Base-by-base conservation (phyloP, 2,888 invertebrate species). In the Diachrysia chrysitis region DNA sequence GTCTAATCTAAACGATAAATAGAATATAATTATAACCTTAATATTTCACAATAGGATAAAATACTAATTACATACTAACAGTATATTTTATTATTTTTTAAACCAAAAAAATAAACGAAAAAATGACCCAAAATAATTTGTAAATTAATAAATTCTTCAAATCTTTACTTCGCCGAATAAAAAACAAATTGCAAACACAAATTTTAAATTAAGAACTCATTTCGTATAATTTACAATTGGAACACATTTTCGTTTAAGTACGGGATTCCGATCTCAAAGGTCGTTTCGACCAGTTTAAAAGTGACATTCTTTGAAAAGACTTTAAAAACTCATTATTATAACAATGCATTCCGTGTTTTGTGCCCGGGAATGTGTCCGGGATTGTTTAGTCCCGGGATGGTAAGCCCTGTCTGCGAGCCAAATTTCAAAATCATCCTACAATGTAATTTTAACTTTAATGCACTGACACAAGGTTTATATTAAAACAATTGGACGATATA, bases 331-430 rank as follows among this genome's bases (percentile, higher is more conserved):
- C 80, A 85, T 85, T 82, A 81, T 75, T 78, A 85, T 83, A 85
- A 84, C 81, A 87, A 87, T 85, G 82, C 85, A 84, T 87, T 82
- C 84, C 81, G 61, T 86, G 87, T 87, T 87, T 88, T 89, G 82
- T 84, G 73, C 69, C 66, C 62, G 35, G 77, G 87, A 85, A 90
- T 87, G 85, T 78, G 76, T 73, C 75, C 63, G 64, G 73, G 77
- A 81, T 84, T 68, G 84, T 83, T 83, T 54, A 71, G 75, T 79
- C 81, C 73, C 59, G 59, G 58, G 57, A 75, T 72, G 79, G 71
- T 66, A 58, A 63, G 60, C 46, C 66, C 37, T 61, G 69, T 69
- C 67, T 69, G 66, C 37, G 9, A 70, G 57, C 58, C 19, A 62
- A 71, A 72, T 74, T 62, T 67, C 46, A 58, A 54, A 32, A 12